phyloP scores from a whole-genome alignment of 2,888 invertebrate genomes.

The Metalampra italica region DNA sequence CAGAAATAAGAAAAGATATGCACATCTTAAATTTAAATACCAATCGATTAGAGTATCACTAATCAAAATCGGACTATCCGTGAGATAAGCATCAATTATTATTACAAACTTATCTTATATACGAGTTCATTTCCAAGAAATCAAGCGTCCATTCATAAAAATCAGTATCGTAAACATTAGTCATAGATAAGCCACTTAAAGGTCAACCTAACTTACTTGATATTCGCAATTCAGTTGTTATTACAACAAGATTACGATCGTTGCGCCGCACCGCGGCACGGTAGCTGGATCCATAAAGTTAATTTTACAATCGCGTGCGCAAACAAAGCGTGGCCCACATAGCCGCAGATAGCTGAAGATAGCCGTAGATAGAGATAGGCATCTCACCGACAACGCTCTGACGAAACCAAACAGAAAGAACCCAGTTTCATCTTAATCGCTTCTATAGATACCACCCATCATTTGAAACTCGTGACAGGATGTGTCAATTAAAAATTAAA shows the following conservation, averaged over 20 bases:
- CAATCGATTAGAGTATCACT: too few relatives aligned
- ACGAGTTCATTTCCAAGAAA: background rate
- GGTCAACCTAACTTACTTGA: background rate
- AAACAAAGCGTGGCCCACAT: slow-evolving; percentile 42
- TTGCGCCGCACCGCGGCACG: slow-evolving; percentile 7
- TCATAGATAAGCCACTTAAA: too few relatives aligned
- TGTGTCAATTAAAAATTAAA: slow-evolving; percentile 5
- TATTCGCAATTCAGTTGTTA: slow-evolving; percentile 5
- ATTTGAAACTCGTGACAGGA: slow-evolving; percentile 21
- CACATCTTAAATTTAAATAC: too few relatives aligned
- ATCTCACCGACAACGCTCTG: slow-evolving; percentile 30
- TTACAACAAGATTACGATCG: slow-evolving; percentile 15
- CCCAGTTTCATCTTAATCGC: slow-evolving; percentile 35
- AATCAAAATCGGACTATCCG: too few relatives aligned
- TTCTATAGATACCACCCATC: slow-evolving; percentile 29
- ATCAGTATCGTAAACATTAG: background rate
- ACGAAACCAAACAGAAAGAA: slow-evolving; percentile 37
- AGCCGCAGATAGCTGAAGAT: slow-evolving; percentile 29
- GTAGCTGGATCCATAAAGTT: slow-evolving; percentile 12
- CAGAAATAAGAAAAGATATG: too few relatives aligned
- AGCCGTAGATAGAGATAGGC: slow-evolving; percentile 28
- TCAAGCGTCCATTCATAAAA: background rate
- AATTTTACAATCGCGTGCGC: slow-evolving; percentile 35
- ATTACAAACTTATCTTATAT: background rate
- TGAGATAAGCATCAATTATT: too few relatives aligned